Evolutionary conservation across 1,140 invertebrate genomes (phyloP), one percentile per base, ranked within the genome.

Genomic region (Drosophila pectinifera): DNA sequence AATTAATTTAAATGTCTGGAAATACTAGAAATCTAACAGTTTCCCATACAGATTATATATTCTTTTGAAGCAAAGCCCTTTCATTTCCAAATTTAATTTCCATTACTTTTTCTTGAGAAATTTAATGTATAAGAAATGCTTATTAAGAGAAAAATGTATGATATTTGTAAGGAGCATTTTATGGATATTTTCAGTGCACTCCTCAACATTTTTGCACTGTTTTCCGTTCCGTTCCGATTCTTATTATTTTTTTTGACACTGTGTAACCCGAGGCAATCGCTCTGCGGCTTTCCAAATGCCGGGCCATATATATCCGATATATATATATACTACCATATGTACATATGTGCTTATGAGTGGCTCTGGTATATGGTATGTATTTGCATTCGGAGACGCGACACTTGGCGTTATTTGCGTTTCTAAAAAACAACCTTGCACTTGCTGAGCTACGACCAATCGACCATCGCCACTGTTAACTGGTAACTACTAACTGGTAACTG

Each of bases 401-500:
- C 64, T 65, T 41, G 59, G 59, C 45, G 41, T 81, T 69, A 81
- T 86, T 88, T 85, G 83, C 78, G 83, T 88, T 86, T 81, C 78
- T 34, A 70, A 70, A 69, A 70, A 81, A 78, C 80, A 64, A 78
- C 78, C 64, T 85, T 82, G 83, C 79, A 85, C 81, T 80, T 80
- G 81, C 61, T 63, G 64, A 86, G 64, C 77, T 78, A 49, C 57
- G 49, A 46, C 68, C 38, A 54, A 36, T 62, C 16, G 56, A 36
- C 39, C 38, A n/a, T 38, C 45, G 41, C 18, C 39, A 54, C 26
- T 24, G 55, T 13, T 14, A 61, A 28, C 62, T 51, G 45, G 24
- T 34, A 22, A 24, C 18, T 36, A 41, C 14, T 24, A 18, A n/a
- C n/a, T n/a, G n/a, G n/a, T n/a, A n/a, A n/a, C n/a, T 11, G n/a